These are phyloP conservation scores for Drosophila insularis DNA, from an alignment of 1,140 invertebrate genomes.

Conservation along the genomic window DNA sequence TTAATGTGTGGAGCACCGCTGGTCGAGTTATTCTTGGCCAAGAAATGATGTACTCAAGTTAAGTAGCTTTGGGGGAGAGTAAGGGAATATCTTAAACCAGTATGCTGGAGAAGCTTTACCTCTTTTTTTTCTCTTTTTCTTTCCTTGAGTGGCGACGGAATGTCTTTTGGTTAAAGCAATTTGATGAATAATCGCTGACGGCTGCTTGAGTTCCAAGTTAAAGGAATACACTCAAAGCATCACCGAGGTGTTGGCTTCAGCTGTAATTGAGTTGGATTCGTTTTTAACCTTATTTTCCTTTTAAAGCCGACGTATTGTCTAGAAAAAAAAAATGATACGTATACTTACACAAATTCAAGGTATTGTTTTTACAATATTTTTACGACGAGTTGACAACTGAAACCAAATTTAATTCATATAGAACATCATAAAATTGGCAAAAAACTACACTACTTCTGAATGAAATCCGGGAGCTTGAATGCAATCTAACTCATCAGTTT, in stretches of 20 bases:
- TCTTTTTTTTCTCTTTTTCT: not conserved
- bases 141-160: slow-evolving; percentile 50
- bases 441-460: no score
- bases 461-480: no score
- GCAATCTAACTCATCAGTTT: no score
- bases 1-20: not conserved
- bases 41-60: slow-evolving; percentile 5
- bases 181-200: slow-evolving; percentile 57
- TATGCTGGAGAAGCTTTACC: not conserved
- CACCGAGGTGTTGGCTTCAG: slow-evolving; percentile 44
- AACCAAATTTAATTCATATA: no score
- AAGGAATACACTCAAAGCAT: slow-evolving; percentile 36
- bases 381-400: no score
- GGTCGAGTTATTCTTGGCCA: not conserved
- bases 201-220: slow-evolving; percentile 47
- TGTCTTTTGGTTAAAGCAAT: slow-evolving; percentile 58
- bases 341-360: not conserved
- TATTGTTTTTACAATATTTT: not conserved
- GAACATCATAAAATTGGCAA: no score
- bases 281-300: slow-evolving; percentile 11
- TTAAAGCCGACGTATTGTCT: not conserved
- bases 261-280: slow-evolving; percentile 33
- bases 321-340: slow-evolving; percentile 3
- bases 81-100: slow-evolving; percentile 8
- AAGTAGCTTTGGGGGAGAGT: not conserved